Conservation (phyloP, 2,888 invertebrate species). For the Odontocerum albicorne region DNA sequence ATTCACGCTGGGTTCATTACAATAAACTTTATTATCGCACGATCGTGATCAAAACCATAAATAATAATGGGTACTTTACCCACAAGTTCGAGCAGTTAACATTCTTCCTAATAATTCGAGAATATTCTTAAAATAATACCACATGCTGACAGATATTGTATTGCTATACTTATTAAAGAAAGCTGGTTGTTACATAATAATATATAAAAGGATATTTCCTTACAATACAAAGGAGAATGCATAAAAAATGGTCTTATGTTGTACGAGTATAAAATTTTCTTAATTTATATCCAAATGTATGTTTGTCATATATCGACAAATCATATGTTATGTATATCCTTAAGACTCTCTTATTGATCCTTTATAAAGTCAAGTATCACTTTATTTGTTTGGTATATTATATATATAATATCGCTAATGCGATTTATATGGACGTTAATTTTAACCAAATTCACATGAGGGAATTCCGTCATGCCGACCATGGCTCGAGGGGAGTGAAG, state of each 20-base stretch:
- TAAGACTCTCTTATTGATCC: no score
- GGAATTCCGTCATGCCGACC: conserved; percentile 28
- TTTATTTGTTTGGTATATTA: no score
- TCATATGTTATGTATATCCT: no score
- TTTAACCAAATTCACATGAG: conserved; percentile 30
- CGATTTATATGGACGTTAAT: conserved; percentile 24
- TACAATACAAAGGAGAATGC: no score
- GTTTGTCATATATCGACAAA: no score
- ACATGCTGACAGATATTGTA: conserved; percentile 5
- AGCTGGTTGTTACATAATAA: no score
- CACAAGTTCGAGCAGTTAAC: conserved; percentile 1
- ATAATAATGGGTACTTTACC: conserved; percentile 1
- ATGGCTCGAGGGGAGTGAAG: conserved; percentile 18
- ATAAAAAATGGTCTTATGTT: no score
- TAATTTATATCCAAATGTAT: no score
- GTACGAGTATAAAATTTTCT: no score
- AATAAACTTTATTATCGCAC: conserved; percentile 20
- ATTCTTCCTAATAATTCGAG: conserved; percentile 7
- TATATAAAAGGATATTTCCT: no score
- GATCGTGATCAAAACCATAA: conserved; percentile 22
- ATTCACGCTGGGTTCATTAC: conserved; percentile 6
- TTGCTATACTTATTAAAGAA: no score
- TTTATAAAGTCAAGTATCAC: no score
- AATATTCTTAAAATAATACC: conserved; percentile 11
- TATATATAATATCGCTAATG: conserved; percentile 22